Base-by-base conservation (phyloP, 2,797 vertebrate species). In the Enteromius argenteus region DNA sequence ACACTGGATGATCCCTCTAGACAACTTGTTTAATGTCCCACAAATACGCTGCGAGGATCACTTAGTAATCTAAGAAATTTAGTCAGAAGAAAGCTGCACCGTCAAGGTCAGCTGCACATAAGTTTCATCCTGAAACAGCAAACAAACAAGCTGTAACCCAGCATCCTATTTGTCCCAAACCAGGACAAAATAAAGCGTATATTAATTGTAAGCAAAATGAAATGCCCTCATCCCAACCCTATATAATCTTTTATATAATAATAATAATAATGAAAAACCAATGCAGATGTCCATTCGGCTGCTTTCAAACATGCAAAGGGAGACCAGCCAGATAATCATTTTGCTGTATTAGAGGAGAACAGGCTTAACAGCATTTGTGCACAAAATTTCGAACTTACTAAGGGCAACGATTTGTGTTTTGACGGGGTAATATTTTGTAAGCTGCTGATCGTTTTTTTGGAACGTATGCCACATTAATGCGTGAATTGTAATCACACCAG, bases 401-500 rank as follows among this genome's bases (percentile, higher is more conserved):
- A 78, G 51, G 27, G 73, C 81, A 75, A 53, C 32, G 91, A 90
- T 91, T 91, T 87, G 64, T 10, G 4, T 79, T 71, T 79, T 83
- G 79, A 79, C 15, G 15, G 6, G 51, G 21, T 68, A 58, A 76
- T 84, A 75, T 69, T 37, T 86, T 39, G n/a, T 81, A 84, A 87
- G 73, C 46, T 30, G 72, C 30, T 66, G 83, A n/a, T 72, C 44
- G 56, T n/a, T 62, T 78, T 84, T 78, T 66, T 80, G 67, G 84
- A 91, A 91, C 87, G 69, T 91, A 90, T 90, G 90, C 87, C 90
- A 86, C 66, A 72, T 71, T 90, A 74, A 87, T 87, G 53, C 3
- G 30, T 91, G 90, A 89, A 93, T 92, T 91, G 89, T 86, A 87
- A 87, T 89, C 84, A 91, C 88, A 86, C 86, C 74, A 88, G 84